Evolutionary conservation across 2,888 invertebrate genomes (phyloP).

Genomic region (Trypoxylon attenuatum): DNA sequence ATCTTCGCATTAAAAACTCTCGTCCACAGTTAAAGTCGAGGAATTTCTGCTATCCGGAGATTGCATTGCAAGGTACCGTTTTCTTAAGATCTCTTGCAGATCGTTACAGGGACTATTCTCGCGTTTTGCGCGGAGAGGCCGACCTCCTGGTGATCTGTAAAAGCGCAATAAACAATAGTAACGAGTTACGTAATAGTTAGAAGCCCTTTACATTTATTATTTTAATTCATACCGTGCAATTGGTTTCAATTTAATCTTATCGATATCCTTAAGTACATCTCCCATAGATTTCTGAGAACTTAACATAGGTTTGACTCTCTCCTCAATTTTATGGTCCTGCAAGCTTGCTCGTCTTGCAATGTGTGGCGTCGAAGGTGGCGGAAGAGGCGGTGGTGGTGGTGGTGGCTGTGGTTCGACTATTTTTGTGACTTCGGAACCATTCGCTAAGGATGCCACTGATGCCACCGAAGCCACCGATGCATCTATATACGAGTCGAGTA

Average conservation of each 20-base stretch:
- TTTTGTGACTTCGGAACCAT: constrained; percentile 48
- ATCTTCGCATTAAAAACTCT: constrained; percentile 62
- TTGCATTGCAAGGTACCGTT: constrained; percentile 68
- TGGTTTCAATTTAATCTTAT: constrained; percentile 67
- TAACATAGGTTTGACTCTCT: constrained; percentile 62
- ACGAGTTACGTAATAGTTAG: too few species aligned
- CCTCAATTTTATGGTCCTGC: constrained; percentile 68
- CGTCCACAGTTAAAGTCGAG: constrained; percentile 62
- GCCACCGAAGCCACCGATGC: constrained; percentile 55
- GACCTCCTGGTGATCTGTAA: constrained; percentile 69
- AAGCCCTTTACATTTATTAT: too few species aligned
- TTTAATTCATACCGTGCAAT: constrained; percentile 70
- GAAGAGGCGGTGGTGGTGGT: constrained; percentile 66
- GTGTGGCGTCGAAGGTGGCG: constrained; percentile 70
- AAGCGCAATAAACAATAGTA: too few species aligned
- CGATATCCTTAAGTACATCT: constrained; percentile 69
- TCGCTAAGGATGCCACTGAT: constrained; percentile 56
- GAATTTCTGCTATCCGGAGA: constrained; percentile 68
- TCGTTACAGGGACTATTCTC: constrained; percentile 72
- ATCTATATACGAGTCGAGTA: too few species aligned
- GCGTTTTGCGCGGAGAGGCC: constrained; percentile 64
- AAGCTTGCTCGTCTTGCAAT: constrained; percentile 72
- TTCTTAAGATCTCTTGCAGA: constrained; percentile 70
- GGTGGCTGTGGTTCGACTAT: constrained; percentile 52
- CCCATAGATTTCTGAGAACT: constrained; percentile 67